These are phyloP conservation scores for Sinohyriopsis cumingii DNA, from an alignment of 2,888 invertebrate genomes.

Conservation along the genomic window DNA sequence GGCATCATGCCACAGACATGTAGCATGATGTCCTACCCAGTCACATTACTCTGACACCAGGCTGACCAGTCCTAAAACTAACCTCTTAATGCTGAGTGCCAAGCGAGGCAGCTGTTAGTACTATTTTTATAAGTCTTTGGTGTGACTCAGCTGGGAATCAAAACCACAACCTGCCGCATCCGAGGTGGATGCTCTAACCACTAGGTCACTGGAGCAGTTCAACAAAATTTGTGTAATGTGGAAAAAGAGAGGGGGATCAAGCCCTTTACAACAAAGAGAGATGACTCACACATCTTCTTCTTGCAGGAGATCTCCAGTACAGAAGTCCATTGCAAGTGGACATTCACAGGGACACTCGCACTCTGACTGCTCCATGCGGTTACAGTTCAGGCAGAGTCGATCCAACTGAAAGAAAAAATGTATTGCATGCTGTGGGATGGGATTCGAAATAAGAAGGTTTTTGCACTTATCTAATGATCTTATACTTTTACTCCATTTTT, in stretches of 20 bases:
- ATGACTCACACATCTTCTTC: conserved; percentile 66
- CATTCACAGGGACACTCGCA: conserved; percentile 97
- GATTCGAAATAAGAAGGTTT: background rate
- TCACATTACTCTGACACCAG: too few relatives aligned
- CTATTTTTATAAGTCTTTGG: too few relatives aligned
- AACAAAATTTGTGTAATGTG: too few relatives aligned
- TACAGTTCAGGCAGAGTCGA: conserved; percentile 90
- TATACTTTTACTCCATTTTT: background rate
- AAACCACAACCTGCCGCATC: too few relatives aligned
- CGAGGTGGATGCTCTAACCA: too few relatives aligned
- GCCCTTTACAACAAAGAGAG: background rate
- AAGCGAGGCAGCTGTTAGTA: too few relatives aligned
- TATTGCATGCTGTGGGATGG: background rate
- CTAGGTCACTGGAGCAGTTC: too few relatives aligned
- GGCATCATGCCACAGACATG: too few relatives aligned
- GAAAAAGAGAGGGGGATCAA: background rate
- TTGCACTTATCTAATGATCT: background rate
- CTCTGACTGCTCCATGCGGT: conserved; percentile 93
- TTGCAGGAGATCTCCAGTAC: conserved; percentile 70
- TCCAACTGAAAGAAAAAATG: conserved; percentile 76
- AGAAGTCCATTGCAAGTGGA: conserved; percentile 75
- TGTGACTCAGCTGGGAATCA: too few relatives aligned
- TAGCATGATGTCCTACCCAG: too few relatives aligned
- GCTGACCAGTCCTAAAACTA: too few relatives aligned
- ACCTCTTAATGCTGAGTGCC: too few relatives aligned